Base-by-base conservation (phyloP, 2,797 vertebrate species). In the Synaphobranchus kaupii region DNA sequence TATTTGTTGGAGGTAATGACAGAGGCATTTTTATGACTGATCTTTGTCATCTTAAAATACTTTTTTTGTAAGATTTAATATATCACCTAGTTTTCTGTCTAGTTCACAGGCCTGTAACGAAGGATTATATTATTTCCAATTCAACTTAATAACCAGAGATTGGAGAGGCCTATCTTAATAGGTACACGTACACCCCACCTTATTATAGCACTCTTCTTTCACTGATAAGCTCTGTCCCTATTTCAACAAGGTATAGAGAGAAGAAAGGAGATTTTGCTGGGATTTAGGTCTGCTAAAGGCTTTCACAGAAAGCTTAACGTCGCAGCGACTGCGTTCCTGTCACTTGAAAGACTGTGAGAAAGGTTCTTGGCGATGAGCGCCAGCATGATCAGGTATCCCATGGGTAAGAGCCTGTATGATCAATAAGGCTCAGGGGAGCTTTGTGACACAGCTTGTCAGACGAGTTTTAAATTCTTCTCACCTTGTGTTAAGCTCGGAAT, bases 391-490 rank as follows among this genome's bases (percentile, higher is more conserved):
- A 68, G 83, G 31, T 31, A 84, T 66, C 58, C 83, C 58, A 8
- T 13, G 54, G 28, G 56, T 31, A 84, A 44, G 54, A 66, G 83
- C 34, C 56, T 66, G 84, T 88, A 56, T 82, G 84, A 88, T 88
- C 87, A 85, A n/a, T 48, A 71, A 3, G n/a, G 84, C 87, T 85
- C 28, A 88, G 56, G 63, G 58, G 28, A 71, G 84, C 84, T 88
- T 88, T 85, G 20, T 66, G 76, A 85, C 84, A 82, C n/a, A 82
- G 63, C 73, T 80, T 60, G 87, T 88, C 87, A 85, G 66, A 66
- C 17, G 1, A 60, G 87, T 85, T 88, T 56, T 47, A 88, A 39
- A 85, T 85, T 87, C 82, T n/a, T 4, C 81, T 87, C 60, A 85
- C 84, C 84, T 85, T 60, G 44, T 58, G 71, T 87, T 63, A 60